Evolutionary conservation across 1,140 invertebrate genomes (phyloP).

Genomic region (Monochamus saltuarius): DNA sequence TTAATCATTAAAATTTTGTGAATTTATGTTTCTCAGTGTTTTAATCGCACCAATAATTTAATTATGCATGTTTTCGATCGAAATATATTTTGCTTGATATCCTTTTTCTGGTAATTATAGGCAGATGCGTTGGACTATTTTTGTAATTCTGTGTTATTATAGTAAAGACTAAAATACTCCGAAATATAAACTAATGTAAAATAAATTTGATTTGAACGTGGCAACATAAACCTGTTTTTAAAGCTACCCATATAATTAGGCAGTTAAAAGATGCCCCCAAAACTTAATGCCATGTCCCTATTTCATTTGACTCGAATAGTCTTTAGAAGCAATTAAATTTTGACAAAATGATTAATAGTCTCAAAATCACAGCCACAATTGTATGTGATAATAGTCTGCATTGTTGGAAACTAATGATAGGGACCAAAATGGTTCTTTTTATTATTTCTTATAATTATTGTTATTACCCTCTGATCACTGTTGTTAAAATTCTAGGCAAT

Average conservation of each 20-base stretch:
- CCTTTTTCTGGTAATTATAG: slow-evolving; percentile 12
- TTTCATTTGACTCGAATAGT: slow-evolving; percentile 31
- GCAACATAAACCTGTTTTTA: slow-evolving; percentile 20
- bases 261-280: slow-evolving; percentile 27
- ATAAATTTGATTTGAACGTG: slow-evolving; percentile 25
- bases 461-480: slow-evolving; percentile 18
- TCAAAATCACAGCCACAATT: slow-evolving; percentile 34
- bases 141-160: slow-evolving; percentile 21
- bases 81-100: no score
- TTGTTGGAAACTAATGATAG: slow-evolving; percentile 31
- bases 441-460: slow-evolving; percentile 20
- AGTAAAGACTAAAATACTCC: slow-evolving; percentile 12
- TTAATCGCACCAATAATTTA: no score
- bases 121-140: slow-evolving; percentile 19
- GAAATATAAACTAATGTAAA: slow-evolving; percentile 23
- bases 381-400: slow-evolving; percentile 32
- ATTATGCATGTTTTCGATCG: no score
- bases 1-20: no score
- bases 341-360: slow-evolving; percentile 39
- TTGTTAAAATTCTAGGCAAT: slow-evolving; percentile 14
- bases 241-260: slow-evolving; percentile 32
- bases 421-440: slow-evolving; percentile 24
- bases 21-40: no score
- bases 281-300: slow-evolving; percentile 21
- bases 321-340: slow-evolving; percentile 37